phyloP scores from a whole-genome alignment of 1,140 invertebrate genomes.

The Chymomyza costata region DNA sequence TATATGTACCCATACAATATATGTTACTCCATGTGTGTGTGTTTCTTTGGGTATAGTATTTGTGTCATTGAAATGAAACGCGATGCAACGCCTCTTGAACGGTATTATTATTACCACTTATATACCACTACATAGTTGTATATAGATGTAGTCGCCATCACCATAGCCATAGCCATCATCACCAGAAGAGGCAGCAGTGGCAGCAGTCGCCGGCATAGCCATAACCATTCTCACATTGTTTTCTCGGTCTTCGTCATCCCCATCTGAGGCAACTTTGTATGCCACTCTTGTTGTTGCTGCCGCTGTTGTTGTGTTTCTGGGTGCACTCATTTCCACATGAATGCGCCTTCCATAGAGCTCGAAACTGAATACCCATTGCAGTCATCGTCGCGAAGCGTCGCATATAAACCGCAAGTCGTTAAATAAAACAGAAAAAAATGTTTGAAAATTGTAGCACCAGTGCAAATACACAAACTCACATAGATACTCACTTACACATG shows the following conservation, averaged over 20 bases:
- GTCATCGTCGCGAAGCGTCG: slow-evolving; percentile 2
- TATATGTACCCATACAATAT: too few species aligned
- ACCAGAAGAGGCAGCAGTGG: slow-evolving; percentile 10
- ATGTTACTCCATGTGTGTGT: too few species aligned
- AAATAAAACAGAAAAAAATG: slow-evolving; percentile 34
- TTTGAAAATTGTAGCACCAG: slow-evolving; percentile 35
- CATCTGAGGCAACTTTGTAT: slow-evolving; percentile 44
- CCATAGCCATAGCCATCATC: slow-evolving; percentile 18
- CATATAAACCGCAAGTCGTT: slow-evolving; percentile 57
- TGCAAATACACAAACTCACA: slow-evolving; percentile 23
- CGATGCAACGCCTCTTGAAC: slow-evolving; percentile 68
- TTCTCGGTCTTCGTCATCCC: slow-evolving; percentile 43
- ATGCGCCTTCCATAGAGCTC: slow-evolving; percentile 36
- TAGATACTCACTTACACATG: not conserved
- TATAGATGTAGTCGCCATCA: slow-evolving; percentile 31
- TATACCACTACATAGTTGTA: slow-evolving; percentile 26
- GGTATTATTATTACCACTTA: slow-evolving; percentile 73
- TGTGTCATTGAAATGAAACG: slow-evolving; percentile 74
- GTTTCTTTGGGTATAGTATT: slow-evolving; percentile 62
- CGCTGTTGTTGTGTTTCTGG: slow-evolving; percentile 29
- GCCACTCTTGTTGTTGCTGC: slow-evolving; percentile 9
- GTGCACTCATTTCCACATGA: slow-evolving; percentile 71
- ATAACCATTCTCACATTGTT: slow-evolving; percentile 54
- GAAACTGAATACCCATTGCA: slow-evolving; percentile 5
- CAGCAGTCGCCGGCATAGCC: slow-evolving; percentile 16